Evolutionary conservation across 2,113 vertebrate genomes (phyloP), one percentile per base, ranked within the genome.

Genomic region (Prionailurus bengalensis): DNA sequence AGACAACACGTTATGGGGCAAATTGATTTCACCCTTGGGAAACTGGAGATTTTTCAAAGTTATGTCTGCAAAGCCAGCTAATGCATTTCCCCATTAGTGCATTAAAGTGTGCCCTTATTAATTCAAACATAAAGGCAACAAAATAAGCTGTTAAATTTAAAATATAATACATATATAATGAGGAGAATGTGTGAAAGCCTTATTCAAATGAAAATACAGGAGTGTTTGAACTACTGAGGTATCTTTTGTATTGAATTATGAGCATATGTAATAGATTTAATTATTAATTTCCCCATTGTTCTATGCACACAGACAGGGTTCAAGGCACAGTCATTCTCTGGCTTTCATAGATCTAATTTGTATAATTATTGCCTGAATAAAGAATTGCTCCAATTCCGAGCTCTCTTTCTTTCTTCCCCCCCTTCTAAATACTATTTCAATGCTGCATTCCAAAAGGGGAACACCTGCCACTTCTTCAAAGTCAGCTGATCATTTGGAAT

Each of bases 181-280:
- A 98, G 98, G 97, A 98, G 98, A 98, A 97, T 98, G 96, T 98
- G 98, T 98, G 98, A 99, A 99, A 99, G 98, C 98, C 99, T 99
- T 99, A 99, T 99, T 99, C 99, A 99, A 99, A 99, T 99, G 99
- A 99, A 99, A 99, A 99, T 98, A 97, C 95, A 97, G 98, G 98
- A 99, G 98, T 98, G 98, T 99, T 99, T 99, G 98, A 99, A 99
- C 98, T 97, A 96, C 97, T 89, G 97, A 98, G 99, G 98, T 99
- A 98, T 99, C 99, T 99, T 99, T 99, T 99, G 99, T 99, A 99
- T 99, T 99, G 99, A 99, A 99, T 99, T 99, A 99, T 99, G 99
- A 99, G 99, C 99, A 99, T 99, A 99, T 99, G 99, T 99, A 99
- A 99, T 99, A 99, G 99, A 99, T 99, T 99, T 99, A 99, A 99